These are phyloP conservation scores for Solenopsis invicta DNA, from an alignment of 1,140 invertebrate species.

Conservation along the genomic window DNA sequence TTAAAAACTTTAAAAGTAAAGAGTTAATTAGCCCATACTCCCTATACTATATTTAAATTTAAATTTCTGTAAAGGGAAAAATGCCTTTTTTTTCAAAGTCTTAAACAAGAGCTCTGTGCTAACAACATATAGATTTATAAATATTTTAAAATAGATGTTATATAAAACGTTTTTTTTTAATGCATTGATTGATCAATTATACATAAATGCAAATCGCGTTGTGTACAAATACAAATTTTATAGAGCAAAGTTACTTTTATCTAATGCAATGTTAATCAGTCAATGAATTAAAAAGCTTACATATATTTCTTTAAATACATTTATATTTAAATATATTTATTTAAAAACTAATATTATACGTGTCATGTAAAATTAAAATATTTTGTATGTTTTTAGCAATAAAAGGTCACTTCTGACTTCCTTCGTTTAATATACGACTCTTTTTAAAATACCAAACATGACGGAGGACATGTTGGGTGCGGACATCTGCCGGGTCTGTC, in stretches of 20 bases:
- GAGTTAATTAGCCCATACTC: too few species aligned
- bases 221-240: too few species aligned
- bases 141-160: neutral
- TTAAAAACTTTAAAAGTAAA: too few species aligned
- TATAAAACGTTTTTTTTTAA: too few species aligned
- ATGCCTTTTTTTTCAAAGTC: neutral
- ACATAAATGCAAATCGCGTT: too few species aligned
- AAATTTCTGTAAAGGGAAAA: neutral
- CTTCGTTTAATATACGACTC: constrained; percentile 22
- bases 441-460: constrained; percentile 81
- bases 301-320: too few species aligned
- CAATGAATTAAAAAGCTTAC: too few species aligned
- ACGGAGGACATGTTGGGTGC: constrained; percentile 88
- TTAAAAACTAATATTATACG: neutral
- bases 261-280: too few species aligned
- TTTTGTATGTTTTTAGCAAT: constrained; percentile 52
- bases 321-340: neutral
- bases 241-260: too few species aligned
- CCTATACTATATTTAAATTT: too few species aligned
- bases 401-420: constrained; percentile 38
- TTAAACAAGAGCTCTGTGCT: neutral
- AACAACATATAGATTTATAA: neutral
- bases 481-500: constrained; percentile 99
- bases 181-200: too few species aligned
- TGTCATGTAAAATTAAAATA: neutral